Evolutionary conservation across 2,888 invertebrate genomes (phyloP), one percentile per base, ranked within the genome.

Genomic region (Malacosoma neustria): DNA sequence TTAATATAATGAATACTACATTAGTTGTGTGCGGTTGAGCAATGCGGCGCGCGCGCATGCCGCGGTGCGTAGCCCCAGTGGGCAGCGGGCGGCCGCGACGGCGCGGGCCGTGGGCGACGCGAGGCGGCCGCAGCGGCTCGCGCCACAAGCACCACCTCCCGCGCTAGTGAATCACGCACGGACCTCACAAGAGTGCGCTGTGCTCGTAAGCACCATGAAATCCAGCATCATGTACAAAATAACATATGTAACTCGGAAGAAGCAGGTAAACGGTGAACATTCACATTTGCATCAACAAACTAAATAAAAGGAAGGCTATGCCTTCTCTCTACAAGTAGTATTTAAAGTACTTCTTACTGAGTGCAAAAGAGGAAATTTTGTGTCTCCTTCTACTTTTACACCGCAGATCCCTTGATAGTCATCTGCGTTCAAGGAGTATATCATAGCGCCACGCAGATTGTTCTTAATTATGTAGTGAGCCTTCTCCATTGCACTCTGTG

Each of bases 351-450:
- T 30, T 37, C 29, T 67, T 30, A 73, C 50, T 13, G 69, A 59
- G 6, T 50, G 48, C 11, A 62, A 44, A 22, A 80, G 57, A 22
- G 71, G 71, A 45, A 70, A 68, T 14, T 38, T 42, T 3, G 35
- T 39, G 14, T 38, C 32, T 11, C 45, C 51, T 14, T 43, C 40
- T 4, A 36, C 31, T 12, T 56, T 48, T 14, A 48, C 46, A 33
- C 47, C 47, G 60, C 93, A 94, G 11, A 69, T 62, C 3, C 89
- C 89, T 36, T 75, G 80, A 63, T 89, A 90, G 69, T 96, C 96
- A 64, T 96, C 96, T 1, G 89, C 87, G 61, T 95, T 95, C 13
- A 96, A 77, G 6, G 93, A 92, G 72, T 92, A 94, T 40, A 95
- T 82, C 95, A 96, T 96, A 3, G 92, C 92, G 22, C 96, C 96